Percentiles rank a stretch among this genome's conserved stretches.
phyloP scores from a whole-genome alignment of 1,140 invertebrate species.

The Pararge aegeria region DNA sequence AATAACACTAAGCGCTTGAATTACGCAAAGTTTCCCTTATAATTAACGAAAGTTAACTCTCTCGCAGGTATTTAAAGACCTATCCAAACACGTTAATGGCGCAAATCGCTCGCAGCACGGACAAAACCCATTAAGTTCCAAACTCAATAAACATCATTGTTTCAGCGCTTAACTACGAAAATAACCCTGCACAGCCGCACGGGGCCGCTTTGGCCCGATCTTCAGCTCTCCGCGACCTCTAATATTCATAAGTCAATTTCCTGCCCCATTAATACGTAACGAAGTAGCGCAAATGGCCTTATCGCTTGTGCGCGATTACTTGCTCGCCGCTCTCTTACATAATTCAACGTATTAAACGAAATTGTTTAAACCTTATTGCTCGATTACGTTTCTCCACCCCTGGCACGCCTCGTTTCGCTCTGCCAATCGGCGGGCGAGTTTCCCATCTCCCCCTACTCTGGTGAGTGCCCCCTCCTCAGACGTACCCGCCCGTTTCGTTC shows the following conservation, averaged over 20 bases:
- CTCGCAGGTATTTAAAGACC: conserved; percentile 38
- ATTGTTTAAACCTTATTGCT: conserved; percentile 80
- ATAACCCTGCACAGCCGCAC: conserved; percentile 58
- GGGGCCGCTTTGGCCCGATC: conserved; percentile 72
- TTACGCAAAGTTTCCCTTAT: conserved; percentile 20
- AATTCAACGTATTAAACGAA: conserved; percentile 80
- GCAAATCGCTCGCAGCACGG: conserved; percentile 54
- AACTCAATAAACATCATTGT: conserved; percentile 75
- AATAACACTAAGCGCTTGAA: neutral
- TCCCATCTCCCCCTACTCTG: conserved; percentile 15
- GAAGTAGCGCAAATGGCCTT: conserved; percentile 79
- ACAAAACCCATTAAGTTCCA: conserved; percentile 68
- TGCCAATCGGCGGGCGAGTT: conserved; percentile 56
- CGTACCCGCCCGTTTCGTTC: conserved; percentile 48
- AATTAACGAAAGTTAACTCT: conserved; percentile 33
- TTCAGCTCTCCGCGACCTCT: conserved; percentile 67
- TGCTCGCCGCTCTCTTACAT: conserved; percentile 77
- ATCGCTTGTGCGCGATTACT: conserved; percentile 79
- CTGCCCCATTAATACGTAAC: conserved; percentile 79
- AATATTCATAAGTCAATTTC: conserved; percentile 80
- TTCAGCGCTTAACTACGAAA: conserved; percentile 74
- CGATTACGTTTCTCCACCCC: conserved; percentile 73
- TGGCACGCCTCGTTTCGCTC: conserved; percentile 65
- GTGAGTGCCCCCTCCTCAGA: conserved; percentile 34
- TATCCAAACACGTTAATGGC: conserved; percentile 67